Evolutionary conservation across 1,140 invertebrate genomes (phyloP).

Genomic region (Dendrolimus kikuchii): DNA sequence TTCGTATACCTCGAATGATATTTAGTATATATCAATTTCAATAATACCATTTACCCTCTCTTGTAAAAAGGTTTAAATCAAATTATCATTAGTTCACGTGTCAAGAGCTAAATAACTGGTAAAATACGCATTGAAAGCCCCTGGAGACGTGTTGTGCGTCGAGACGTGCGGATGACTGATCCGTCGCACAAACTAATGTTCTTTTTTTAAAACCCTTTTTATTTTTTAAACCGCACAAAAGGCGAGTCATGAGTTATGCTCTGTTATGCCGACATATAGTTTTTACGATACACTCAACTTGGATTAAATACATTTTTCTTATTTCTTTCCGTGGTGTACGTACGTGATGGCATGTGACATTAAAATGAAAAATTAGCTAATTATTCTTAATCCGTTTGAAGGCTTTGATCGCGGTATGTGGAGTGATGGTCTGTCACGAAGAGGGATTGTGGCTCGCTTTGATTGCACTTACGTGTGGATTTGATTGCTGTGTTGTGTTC

Average conservation of each 20-base stretch:
- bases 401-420: constrained; percentile 24
- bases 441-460: constrained; percentile 28
- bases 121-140: constrained; percentile 29
- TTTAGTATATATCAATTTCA: too few species aligned
- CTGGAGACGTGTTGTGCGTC: constrained; percentile 47
- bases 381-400: constrained; percentile 64
- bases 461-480: constrained; percentile 17
- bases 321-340: constrained; percentile 34
- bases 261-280: constrained; percentile 65
- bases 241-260: constrained; percentile 62
- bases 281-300: constrained; percentile 61
- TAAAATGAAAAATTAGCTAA: constrained; percentile 71
- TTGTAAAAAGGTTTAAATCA: constrained; percentile 35
- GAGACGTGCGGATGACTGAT: constrained; percentile 61
- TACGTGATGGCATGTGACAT: constrained; percentile 69
- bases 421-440: constrained; percentile 37
- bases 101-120: constrained; percentile 31
- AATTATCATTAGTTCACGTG: constrained; percentile 47
- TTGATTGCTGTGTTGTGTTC: constrained; percentile 6
- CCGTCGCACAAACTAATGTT: constrained; percentile 63
- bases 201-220: constrained; percentile 57
- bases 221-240: constrained; percentile 59
- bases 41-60: constrained; percentile 1
- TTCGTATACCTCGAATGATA: too few species aligned
- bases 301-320: constrained; percentile 61